phyloP scores from a whole-genome alignment of 2,797 vertebrate species.

The Neoniphon sammara region DNA sequence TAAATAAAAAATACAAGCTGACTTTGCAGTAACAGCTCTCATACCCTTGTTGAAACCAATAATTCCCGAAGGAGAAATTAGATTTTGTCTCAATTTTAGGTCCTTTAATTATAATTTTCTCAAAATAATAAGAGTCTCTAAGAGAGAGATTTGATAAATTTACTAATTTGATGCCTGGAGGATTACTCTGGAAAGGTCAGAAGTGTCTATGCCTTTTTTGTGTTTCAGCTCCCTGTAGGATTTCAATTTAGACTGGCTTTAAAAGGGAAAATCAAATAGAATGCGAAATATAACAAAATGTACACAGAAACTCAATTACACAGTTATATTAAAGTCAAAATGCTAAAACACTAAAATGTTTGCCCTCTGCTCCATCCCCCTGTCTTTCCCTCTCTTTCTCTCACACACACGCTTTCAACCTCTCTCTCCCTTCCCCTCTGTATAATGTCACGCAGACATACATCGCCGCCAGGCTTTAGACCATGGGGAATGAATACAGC shows the following conservation, averaged over 20 bases:
- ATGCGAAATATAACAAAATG: constrained; percentile 12
- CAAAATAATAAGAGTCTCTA: constrained; percentile 1
- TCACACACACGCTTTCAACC: constrained; percentile 32
- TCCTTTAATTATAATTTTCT: constrained; percentile 60
- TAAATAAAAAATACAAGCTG: too few relatives aligned
- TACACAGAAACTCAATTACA: not conserved
- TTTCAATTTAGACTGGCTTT: not conserved
- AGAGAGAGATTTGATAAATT: constrained; percentile 9
- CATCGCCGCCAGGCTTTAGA: constrained; percentile 68
- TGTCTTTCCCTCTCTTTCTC: constrained; percentile 37
- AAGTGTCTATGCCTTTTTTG: not conserved
- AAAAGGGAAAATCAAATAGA: not conserved
- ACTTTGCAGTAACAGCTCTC: too few relatives aligned
- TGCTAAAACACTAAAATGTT: constrained; percentile 28
- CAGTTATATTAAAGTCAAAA: constrained; percentile 38
- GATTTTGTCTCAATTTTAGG: constrained; percentile 16
- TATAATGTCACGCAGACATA: constrained; percentile 76
- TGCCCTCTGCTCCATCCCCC: constrained; percentile 36
- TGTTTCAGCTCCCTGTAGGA: not conserved
- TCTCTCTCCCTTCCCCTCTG: constrained; percentile 39
- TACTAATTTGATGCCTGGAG: not conserved
- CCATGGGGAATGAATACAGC: constrained; percentile 73
- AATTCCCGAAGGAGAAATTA: constrained; percentile 31
- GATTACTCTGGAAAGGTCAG: constrained; percentile 8
- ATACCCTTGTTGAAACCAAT: constrained; percentile 1